A percentile compares a stretch with the other conserved stretches of the same genome.
Conservation (phyloP, 2,888 invertebrate genomes). For the Temnothorax rugatulus region DNA sequence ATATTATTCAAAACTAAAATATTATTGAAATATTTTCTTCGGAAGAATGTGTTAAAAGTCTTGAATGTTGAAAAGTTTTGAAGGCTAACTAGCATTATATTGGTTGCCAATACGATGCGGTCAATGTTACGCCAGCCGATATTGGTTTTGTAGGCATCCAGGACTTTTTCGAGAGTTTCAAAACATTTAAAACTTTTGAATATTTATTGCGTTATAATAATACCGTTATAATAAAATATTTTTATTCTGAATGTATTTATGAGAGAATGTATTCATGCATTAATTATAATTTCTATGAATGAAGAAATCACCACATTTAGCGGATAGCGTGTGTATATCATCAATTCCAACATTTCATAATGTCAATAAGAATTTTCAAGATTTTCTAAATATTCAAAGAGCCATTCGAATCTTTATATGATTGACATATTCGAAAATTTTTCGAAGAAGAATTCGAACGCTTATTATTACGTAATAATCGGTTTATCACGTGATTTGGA, state of each 20-base stretch:
- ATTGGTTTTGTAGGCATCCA: not conserved
- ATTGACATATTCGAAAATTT: not conserved
- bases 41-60: not conserved
- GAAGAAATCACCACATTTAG: too few species aligned
- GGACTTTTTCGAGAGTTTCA: not conserved
- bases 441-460: not conserved
- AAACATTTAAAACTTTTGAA: not conserved
- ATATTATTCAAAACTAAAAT: not conserved
- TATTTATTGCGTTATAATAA: too few species aligned
- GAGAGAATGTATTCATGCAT: too few species aligned
- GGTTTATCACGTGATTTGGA: not conserved
- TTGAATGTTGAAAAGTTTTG: not conserved
- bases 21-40: not conserved
- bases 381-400: not conserved
- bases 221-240: too few species aligned
- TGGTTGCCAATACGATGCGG: not conserved
- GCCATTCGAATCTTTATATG: not conserved
- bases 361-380: not conserved
- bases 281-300: too few species aligned
- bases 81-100: not conserved
- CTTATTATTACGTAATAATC: not conserved
- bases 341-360: too few species aligned
- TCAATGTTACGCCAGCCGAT: not conserved
- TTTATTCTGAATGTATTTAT: too few species aligned
- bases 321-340: too few species aligned